Base-by-base conservation (phyloP, 2,888 invertebrate genomes). In the Ariolimax columbianus region DNA sequence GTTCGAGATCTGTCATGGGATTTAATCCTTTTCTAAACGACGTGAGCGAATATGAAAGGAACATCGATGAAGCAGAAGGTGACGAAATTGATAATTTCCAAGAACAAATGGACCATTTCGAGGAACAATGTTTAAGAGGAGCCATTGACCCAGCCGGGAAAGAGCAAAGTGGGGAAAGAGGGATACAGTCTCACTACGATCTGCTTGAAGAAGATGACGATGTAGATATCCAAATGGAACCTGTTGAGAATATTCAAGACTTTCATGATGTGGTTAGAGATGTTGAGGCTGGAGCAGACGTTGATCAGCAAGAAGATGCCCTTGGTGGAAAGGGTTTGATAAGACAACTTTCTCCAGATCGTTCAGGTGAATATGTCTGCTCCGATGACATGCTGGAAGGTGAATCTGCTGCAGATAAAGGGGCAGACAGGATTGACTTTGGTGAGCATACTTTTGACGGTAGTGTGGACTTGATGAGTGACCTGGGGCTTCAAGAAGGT, bases 11-110 rank as follows among this genome's bases (percentile, higher is more conserved):
- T 33, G 33, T 59, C 2, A 30, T 75, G 59, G 73, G 73, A 36
- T 75, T 77, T 33, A 82, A 82, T 30, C 66, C 75, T 1, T 82
- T 82, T 30, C 66, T 63, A 23, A 70, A 33, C n/a, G 79, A 43
- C 9, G 79, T 59, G 55, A 23, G 59, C 23, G 36, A 38, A 70
- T 26, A 2, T 70, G 70, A 70, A 14, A 70, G 14, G 17, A 38
- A 70, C 7, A 68, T 23, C 2, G 36, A 33, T 7, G 19, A 3
- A 17, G 38, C 36, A 9, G 70, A 70, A 3, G 81, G 72, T 51
- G 47, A 63, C 14, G 43, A 83, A 33, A 70, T 30, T 17, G 73
- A 73, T 43, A 7, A n/a, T 30, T 73, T n/a, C 43, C 73, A 73
- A 43, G 43, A 72, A n/a, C 40, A 72, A 14, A 26, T 23, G 38